Percentiles rank a stretch among this genome's conserved stretches.
Conservation (phyloP, 2,113 vertebrate genomes). For the Lucifuga dentata region DNA sequence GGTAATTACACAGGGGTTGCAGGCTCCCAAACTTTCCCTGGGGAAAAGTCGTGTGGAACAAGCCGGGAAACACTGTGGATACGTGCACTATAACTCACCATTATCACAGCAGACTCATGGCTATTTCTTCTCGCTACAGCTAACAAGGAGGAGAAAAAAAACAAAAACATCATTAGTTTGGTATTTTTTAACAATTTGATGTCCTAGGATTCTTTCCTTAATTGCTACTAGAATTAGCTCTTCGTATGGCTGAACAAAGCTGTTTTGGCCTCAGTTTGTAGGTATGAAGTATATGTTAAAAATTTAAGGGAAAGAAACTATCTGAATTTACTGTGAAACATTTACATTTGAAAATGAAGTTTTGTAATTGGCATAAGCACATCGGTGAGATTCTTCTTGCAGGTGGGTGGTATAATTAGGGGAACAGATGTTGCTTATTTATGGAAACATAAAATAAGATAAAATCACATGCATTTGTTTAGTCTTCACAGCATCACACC, state of each 20-base stretch:
- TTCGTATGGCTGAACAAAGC: neutral
- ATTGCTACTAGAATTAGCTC: slow-evolving; percentile 5
- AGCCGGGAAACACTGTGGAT: slow-evolving; percentile 36
- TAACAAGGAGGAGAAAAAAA: slow-evolving; percentile 59
- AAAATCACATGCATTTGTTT: too few species aligned
- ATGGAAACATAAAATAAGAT: too few species aligned
- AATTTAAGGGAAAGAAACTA: neutral
- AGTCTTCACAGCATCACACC: too few species aligned
- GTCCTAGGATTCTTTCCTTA: slow-evolving; percentile 39
- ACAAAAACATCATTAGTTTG: slow-evolving; percentile 68
- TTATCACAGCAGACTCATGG: slow-evolving; percentile 76
- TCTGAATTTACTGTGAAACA: neutral
- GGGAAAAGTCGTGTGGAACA: slow-evolving; percentile 66
- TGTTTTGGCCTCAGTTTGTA: slow-evolving; percentile 2
- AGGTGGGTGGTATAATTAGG: too few species aligned
- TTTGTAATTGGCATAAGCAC: neutral
- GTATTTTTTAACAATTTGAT: slow-evolving; percentile 41
- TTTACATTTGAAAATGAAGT: neutral
- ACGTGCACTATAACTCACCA: slow-evolving; percentile 77
- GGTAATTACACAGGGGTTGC: slow-evolving; percentile 61
- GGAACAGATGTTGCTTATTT: too few species aligned
- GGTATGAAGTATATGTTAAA: neutral
- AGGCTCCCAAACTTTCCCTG: slow-evolving; percentile 31
- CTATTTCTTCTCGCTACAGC: slow-evolving; percentile 46
- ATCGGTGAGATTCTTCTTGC: too few species aligned